Conservation (phyloP, 2,888 invertebrate species). For the Xanthostigma xanthostigma region DNA sequence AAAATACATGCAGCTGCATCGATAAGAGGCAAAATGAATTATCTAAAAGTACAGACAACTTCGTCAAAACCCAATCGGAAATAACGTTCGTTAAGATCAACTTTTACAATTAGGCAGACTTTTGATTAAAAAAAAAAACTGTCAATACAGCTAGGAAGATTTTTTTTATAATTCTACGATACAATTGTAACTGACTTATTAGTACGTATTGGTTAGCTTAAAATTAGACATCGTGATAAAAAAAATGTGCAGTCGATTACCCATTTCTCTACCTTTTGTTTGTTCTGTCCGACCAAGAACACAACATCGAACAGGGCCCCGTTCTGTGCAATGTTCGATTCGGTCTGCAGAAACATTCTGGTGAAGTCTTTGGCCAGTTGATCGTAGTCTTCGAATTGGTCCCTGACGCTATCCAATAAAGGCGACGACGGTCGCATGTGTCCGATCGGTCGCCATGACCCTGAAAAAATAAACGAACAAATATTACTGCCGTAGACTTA, state of each 20-base stretch:
- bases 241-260: neutral
- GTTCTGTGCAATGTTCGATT: slow-evolving; percentile 61
- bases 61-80: too few species aligned
- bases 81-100: too few species aligned
- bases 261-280: slow-evolving; percentile 52
- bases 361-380: slow-evolving; percentile 88
- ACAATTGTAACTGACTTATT: too few species aligned
- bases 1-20: too few species aligned
- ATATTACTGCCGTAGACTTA: too few species aligned
- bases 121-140: too few species aligned
- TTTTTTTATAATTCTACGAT: neutral
- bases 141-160: too few species aligned
- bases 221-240: neutral
- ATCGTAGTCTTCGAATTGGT: slow-evolving; percentile 89
- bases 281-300: slow-evolving; percentile 81
- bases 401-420: slow-evolving; percentile 78
- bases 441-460: slow-evolving; percentile 87
- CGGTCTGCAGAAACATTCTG: slow-evolving; percentile 70
- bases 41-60: too few species aligned
- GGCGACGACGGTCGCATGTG: slow-evolving; percentile 91
- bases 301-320: slow-evolving; percentile 80
- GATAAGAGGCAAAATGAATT: too few species aligned
- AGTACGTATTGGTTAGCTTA: neutral
- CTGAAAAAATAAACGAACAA: slow-evolving; percentile 24
- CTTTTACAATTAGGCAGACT: too few species aligned